A percentile compares a stretch with the other conserved stretches of the same genome.
Evolutionary conservation across 64 coral and sea anemone genomes (phyloP).

Genomic region (Exaiptasia diaphana): DNA sequence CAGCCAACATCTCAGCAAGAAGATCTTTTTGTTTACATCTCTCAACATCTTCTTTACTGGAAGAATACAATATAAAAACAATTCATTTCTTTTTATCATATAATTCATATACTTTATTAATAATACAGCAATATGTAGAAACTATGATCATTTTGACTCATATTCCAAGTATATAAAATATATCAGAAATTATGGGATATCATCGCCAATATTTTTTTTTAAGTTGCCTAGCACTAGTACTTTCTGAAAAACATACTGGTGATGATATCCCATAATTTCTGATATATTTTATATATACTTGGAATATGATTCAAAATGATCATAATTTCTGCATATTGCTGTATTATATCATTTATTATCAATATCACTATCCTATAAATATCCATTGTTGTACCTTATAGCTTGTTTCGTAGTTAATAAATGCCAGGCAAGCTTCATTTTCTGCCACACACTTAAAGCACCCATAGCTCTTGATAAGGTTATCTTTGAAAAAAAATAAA

Average conservation of each 20-base stretch:
- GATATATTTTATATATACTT: too few relatives aligned
- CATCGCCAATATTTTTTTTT: too few relatives aligned
- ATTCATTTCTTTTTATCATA: too few relatives aligned
- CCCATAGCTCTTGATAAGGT: constrained; percentile 88
- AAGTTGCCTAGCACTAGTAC: too few relatives aligned
- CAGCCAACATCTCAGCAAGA: constrained; percentile 92
- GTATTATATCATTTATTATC: neutral
- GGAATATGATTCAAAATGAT: too few relatives aligned
- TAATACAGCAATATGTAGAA: too few relatives aligned
- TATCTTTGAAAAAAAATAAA: constrained; percentile 49
- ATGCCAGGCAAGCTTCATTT: constrained; percentile 86
- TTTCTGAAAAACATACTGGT: too few relatives aligned
- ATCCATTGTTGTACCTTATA: constrained; percentile 75
- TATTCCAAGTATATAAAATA: too few relatives aligned
- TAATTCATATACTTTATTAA: too few relatives aligned
- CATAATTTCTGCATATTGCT: neutral
- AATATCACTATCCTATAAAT: neutral
- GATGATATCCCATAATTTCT: too few relatives aligned
- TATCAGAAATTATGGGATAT: too few relatives aligned
- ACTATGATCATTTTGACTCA: too few relatives aligned
- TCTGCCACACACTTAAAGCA: constrained; percentile 87
- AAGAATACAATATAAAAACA: neutral
- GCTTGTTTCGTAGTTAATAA: constrained; percentile 75
- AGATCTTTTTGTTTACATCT: constrained; percentile 98
- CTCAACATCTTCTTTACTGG: constrained; percentile 91